Evolutionary conservation across 2,888 invertebrate genomes (phyloP).

Genomic region (Brenthis daphne): DNA sequence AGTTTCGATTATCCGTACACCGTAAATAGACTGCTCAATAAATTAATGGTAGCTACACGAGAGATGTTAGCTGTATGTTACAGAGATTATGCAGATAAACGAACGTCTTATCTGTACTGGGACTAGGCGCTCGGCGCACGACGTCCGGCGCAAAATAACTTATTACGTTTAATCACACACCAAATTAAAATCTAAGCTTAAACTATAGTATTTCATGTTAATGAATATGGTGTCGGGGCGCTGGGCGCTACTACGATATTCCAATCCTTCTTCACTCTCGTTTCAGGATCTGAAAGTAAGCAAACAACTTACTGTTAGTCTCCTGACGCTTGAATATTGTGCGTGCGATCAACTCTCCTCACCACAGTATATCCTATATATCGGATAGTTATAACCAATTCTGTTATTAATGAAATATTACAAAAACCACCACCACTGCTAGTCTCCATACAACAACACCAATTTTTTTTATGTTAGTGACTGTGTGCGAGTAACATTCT

Average conservation of each 20-base stretch:
- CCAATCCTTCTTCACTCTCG: slow-evolving; percentile 55
- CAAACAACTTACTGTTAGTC: slow-evolving; percentile 41
- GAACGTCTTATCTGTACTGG: slow-evolving; percentile 76
- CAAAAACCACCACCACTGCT: slow-evolving; percentile 6
- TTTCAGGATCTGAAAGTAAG: slow-evolving; percentile 72
- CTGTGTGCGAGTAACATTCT: background rate
- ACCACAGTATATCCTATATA: background rate
- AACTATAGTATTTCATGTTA: slow-evolving; percentile 71
- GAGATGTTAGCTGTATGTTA: slow-evolving; percentile 57
- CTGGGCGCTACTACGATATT: slow-evolving; percentile 57
- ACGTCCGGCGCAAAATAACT: slow-evolving; percentile 76
- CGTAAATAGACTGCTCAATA: slow-evolving; percentile 65
- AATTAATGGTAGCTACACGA: slow-evolving; percentile 77
- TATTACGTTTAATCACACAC: slow-evolving; percentile 78
- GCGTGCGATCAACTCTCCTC: background rate
- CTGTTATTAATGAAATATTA: slow-evolving; percentile 5
- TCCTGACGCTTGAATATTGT: background rate
- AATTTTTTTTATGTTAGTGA: slow-evolving; percentile 1
- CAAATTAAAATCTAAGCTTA: slow-evolving; percentile 76
- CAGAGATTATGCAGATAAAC: slow-evolving; percentile 76
- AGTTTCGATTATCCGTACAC: slow-evolving; percentile 60
- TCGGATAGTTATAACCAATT: background rate
- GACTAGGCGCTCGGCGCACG: slow-evolving; percentile 77
- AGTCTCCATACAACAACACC: background rate
- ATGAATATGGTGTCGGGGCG: slow-evolving; percentile 63